These are phyloP conservation scores for Pseudomyrmex dendroicus DNA, from an alignment of 1,140 invertebrate genomes.

Conservation along the genomic window DNA sequence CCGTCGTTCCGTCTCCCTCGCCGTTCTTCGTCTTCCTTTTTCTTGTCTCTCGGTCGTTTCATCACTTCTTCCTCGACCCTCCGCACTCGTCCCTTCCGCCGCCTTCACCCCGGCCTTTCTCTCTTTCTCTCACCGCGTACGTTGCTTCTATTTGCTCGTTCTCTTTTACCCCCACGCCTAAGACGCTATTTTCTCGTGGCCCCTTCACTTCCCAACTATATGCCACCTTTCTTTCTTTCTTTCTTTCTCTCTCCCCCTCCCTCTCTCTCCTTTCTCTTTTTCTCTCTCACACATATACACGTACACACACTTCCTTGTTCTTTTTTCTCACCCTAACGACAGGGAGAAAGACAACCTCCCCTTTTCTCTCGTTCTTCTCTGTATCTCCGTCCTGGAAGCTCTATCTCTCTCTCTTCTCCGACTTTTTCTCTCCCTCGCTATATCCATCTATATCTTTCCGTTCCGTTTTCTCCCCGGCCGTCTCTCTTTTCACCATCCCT, in stretches of 20 bases:
- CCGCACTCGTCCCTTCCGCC: slow-evolving; percentile 40
- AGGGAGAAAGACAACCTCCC: slow-evolving; percentile 41
- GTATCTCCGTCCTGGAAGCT: slow-evolving; percentile 52
- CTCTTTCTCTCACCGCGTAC: slow-evolving; percentile 65
- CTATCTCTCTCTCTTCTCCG: slow-evolving; percentile 61
- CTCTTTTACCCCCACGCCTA: slow-evolving; percentile 65
- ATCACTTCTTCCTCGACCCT: slow-evolving; percentile 73
- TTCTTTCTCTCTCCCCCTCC: slow-evolving; percentile 55
- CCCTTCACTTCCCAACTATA: slow-evolving; percentile 74
- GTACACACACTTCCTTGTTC: slow-evolving; percentile 23
- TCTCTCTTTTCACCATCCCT: slow-evolving; percentile 62
- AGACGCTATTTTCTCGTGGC: slow-evolving; percentile 78
- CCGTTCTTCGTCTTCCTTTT: slow-evolving; percentile 65
- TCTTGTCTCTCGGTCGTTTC: slow-evolving; percentile 72
- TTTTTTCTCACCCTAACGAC: slow-evolving; percentile 63
- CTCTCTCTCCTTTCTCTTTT: slow-evolving; percentile 41
- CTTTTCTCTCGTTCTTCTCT: slow-evolving; percentile 53
- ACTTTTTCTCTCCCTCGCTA: slow-evolving; percentile 57
- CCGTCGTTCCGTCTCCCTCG: slow-evolving; percentile 57
- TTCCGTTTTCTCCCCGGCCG: slow-evolving; percentile 46
- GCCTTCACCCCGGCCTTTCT: slow-evolving; percentile 52
- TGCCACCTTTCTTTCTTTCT: slow-evolving; percentile 59
- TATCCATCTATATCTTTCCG: slow-evolving; percentile 56
- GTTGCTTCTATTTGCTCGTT: slow-evolving; percentile 72
- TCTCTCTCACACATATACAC: slow-evolving; percentile 15